phyloP scores from a whole-genome alignment of 2,113 vertebrate genomes.

The Brachionichthys hirsutus region DNA sequence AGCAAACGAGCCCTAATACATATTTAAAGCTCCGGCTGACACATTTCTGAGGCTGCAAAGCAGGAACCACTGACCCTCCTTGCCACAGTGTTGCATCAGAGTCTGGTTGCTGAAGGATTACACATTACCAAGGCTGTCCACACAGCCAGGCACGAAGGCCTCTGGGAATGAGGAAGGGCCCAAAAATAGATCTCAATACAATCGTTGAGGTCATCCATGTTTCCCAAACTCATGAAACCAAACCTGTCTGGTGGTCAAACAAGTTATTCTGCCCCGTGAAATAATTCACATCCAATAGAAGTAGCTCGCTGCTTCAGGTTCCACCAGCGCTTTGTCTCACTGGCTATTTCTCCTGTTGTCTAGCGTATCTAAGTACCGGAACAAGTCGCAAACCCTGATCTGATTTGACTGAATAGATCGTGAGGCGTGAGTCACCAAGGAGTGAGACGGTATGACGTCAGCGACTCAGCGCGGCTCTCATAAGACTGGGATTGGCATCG shows the following conservation, averaged over 20 bases:
- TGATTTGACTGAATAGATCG: not conserved
- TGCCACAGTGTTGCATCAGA: conserved; percentile 70
- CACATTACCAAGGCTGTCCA: conserved; percentile 43
- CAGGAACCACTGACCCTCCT: conserved; percentile 59
- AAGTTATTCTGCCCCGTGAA: conserved; percentile 26
- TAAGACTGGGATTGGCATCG: conserved; percentile 31
- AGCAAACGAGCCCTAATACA: conserved; percentile 1
- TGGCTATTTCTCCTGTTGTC: not conserved
- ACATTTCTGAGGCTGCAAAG: conserved; percentile 43
- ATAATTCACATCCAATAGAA: conserved; percentile 15
- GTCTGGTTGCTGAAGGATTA: conserved; percentile 54
- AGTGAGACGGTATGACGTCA: not conserved
- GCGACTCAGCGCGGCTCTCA: too few relatives aligned
- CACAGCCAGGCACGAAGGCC: conserved; percentile 56
- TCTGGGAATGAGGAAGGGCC: conserved; percentile 55
- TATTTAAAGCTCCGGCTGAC: conserved; percentile 57
- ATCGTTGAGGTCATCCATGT: conserved; percentile 45
- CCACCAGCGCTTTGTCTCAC: conserved; percentile 1
- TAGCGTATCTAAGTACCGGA: not conserved
- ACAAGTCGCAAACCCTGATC: not conserved
- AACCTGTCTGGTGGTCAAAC: conserved; percentile 30
- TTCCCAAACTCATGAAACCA: conserved; percentile 41
- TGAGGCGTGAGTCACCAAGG: conserved; percentile 7
- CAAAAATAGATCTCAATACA: conserved; percentile 40
- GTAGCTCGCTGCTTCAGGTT: not conserved